phyloP scores from a whole-genome alignment of 2,113 vertebrate species.

The Pituophis catenifer region DNA sequence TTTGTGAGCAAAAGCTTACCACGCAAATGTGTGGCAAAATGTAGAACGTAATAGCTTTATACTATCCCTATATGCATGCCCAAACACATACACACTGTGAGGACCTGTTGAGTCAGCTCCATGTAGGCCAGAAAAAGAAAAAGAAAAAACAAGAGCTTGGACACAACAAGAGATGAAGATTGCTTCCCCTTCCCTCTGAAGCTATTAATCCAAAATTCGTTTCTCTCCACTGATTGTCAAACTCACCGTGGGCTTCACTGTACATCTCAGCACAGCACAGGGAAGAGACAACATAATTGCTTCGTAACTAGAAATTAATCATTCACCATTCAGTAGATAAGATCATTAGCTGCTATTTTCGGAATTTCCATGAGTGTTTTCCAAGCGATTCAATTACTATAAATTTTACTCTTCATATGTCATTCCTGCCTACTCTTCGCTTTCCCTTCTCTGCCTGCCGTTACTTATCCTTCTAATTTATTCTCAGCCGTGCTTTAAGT shows the following conservation, averaged over 20 bases:
- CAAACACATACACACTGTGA: not conserved
- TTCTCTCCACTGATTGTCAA: not conserved
- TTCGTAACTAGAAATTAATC: not conserved
- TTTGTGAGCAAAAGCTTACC: not conserved
- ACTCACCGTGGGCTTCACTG: not conserved
- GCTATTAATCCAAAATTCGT: not conserved
- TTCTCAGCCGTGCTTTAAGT: not conserved
- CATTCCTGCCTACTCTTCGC: constrained; percentile 38
- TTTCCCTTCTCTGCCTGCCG: constrained; percentile 3
- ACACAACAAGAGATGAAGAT: constrained; percentile 5
- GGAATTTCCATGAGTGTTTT: constrained; percentile 33
- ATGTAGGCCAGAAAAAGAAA: not conserved
- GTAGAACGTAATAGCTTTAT: not conserved
- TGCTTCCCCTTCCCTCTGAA: constrained; percentile 7
- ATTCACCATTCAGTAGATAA: constrained; percentile 13
- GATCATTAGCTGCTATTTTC: not conserved
- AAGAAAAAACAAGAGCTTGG: not conserved
- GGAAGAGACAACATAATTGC: constrained; percentile 17
- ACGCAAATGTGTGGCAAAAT: not conserved
- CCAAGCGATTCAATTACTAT: constrained; percentile 4
- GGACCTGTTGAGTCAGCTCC: not conserved
- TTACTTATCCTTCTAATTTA: constrained; percentile 35
- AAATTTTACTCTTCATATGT: not conserved
- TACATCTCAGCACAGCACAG: constrained; percentile 16
- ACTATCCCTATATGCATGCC: not conserved